A percentile compares a stretch with the other conserved stretches of the same genome.
Evolutionary conservation across 2,888 invertebrate species (phyloP).

Genomic region (Xylota segnis): DNA sequence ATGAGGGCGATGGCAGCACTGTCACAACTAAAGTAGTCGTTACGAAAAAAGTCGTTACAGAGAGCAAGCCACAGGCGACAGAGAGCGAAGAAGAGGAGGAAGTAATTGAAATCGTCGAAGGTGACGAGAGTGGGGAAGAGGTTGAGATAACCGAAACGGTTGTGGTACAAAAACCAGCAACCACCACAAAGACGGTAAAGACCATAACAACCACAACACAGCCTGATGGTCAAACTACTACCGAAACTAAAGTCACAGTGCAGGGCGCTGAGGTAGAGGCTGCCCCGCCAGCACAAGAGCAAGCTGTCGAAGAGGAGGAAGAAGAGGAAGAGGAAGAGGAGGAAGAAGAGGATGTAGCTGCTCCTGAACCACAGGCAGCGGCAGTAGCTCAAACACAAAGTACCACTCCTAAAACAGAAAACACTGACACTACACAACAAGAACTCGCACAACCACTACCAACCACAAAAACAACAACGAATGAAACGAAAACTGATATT

Average conservation of each 20-base stretch:
- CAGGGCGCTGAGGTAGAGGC: conserved; percentile 21
- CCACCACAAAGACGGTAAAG: conserved; percentile 41
- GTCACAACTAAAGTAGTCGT: conserved; percentile 26
- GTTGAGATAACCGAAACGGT: conserved; percentile 53
- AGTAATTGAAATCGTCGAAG: conserved; percentile 50
- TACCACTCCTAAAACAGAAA: conserved; percentile 33
- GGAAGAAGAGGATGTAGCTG: conserved; percentile 14
- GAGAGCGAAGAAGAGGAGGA: conserved; percentile 33
- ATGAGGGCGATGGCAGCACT: conserved; percentile 17
- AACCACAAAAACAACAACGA: conserved; percentile 39
- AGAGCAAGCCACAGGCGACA: not conserved
- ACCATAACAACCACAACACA: conserved; percentile 43
- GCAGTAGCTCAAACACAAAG: conserved; percentile 4
- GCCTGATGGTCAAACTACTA: conserved; percentile 28
- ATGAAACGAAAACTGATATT: conserved; percentile 61
- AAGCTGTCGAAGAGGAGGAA: conserved; percentile 11
- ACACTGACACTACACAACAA: conserved; percentile 54
- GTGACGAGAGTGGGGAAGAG: conserved; percentile 59
- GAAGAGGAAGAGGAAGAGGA: conserved; percentile 22
- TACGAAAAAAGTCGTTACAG: conserved; percentile 25
- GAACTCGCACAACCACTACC: conserved; percentile 16
- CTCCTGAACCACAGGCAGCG: conserved; percentile 13
- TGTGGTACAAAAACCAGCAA: conserved; percentile 19
- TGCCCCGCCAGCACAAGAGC: not conserved
- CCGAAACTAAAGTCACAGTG: conserved; percentile 31